Conservation (phyloP, 2,797 vertebrate species). For the Apogon hyalosoma region DNA sequence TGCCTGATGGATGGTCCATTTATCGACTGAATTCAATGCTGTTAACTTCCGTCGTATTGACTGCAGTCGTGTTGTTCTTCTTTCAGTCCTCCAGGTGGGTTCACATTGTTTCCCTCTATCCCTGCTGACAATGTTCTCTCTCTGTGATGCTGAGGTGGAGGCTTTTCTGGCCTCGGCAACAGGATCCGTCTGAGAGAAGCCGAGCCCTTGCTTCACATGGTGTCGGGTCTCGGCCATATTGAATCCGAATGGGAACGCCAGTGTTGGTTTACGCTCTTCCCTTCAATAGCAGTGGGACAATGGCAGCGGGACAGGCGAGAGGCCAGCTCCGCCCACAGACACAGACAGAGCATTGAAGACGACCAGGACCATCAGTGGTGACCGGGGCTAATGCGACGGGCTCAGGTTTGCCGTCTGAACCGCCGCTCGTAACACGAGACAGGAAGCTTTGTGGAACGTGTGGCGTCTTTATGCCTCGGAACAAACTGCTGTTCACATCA, state of each 20-base stretch:
- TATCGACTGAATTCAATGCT: too few relatives aligned
- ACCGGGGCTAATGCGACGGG: conserved; percentile 11
- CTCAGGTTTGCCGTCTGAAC: conserved; percentile 37
- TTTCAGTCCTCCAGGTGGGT: neutral
- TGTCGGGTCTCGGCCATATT: conserved; percentile 73
- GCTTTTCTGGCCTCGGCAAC: conserved; percentile 56
- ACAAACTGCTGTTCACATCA: conserved; percentile 35
- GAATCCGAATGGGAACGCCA: conserved; percentile 59
- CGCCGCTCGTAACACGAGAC: conserved; percentile 47
- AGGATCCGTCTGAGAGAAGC: conserved; percentile 79
- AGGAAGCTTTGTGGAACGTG: conserved; percentile 45
- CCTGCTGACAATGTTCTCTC: conserved; percentile 26
- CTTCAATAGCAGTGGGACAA: conserved; percentile 62
- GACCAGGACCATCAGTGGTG: conserved; percentile 35
- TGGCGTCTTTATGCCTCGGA: conserved; percentile 44
- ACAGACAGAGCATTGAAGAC: conserved; percentile 63
- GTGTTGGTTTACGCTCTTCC: conserved; percentile 69
- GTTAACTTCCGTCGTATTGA: too few relatives aligned
- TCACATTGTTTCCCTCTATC: conserved; percentile 31
- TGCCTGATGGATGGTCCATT: too few relatives aligned
- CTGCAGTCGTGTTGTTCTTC: too few relatives aligned
- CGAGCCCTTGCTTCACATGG: conserved; percentile 77
- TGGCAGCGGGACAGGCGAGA: conserved; percentile 60
- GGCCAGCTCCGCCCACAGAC: conserved; percentile 37
- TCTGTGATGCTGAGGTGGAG: conserved; percentile 42